phyloP scores from a whole-genome alignment of 2,113 vertebrate genomes.

The Phaetusa simplex region DNA sequence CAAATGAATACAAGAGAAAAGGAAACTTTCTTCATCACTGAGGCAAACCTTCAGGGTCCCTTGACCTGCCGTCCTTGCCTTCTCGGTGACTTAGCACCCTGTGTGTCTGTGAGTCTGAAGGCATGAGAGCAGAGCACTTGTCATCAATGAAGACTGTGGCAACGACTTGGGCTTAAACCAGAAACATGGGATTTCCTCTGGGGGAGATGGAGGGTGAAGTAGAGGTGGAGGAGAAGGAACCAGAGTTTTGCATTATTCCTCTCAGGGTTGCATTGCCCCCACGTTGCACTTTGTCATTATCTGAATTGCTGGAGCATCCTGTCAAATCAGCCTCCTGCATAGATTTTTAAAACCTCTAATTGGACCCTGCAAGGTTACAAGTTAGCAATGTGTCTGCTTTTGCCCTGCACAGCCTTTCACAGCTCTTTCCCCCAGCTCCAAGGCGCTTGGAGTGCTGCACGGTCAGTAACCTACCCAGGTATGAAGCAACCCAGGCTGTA shows the following conservation, averaged over 20 bases:
- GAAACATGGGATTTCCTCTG: background rate
- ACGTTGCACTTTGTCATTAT: slow-evolving; percentile 24
- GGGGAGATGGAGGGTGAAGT: background rate
- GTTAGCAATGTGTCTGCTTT: background rate
- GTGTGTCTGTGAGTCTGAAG: background rate
- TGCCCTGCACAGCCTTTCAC: background rate
- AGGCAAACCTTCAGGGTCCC: background rate
- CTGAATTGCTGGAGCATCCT: slow-evolving; percentile 41
- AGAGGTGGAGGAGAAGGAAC: background rate
- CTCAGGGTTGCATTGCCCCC: accelerated
- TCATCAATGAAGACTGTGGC: background rate
- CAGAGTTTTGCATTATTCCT: background rate
- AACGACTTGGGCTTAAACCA: background rate
- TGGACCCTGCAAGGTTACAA: background rate
- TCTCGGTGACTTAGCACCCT: background rate
- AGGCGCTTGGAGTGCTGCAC: background rate
- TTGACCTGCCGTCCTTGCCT: background rate
- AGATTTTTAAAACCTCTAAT: slow-evolving; percentile 47
- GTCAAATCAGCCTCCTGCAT: slow-evolving; percentile 62
- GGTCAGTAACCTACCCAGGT: background rate
- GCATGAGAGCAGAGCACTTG: background rate
- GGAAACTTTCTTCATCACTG: background rate
- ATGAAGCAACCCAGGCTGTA: background rate
- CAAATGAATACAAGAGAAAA: background rate
- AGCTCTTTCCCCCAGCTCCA: background rate